These are phyloP conservation scores for Schizopygopsis malacanthus DNA, from an alignment of 2,797 vertebrate species.

Conservation along the genomic window DNA sequence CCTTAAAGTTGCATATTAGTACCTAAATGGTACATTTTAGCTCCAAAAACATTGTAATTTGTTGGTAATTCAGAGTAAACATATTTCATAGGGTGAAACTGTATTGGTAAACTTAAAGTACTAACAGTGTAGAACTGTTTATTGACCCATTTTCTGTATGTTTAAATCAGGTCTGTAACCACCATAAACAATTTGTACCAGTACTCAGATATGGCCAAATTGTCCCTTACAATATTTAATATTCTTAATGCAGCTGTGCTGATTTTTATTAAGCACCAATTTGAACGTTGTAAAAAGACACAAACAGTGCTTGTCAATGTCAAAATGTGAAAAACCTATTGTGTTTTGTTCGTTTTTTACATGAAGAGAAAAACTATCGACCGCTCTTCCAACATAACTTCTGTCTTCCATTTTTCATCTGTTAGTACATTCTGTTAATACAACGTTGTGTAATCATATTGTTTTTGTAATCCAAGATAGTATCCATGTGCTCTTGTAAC, in stretches of 20 bases:
- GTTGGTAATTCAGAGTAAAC: constrained; percentile 19
- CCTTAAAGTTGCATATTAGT: background rate
- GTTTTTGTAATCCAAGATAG: constrained; percentile 15
- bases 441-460: background rate
- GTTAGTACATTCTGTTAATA: constrained; percentile 12
- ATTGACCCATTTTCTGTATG: background rate
- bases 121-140: background rate
- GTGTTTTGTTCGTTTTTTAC: background rate
- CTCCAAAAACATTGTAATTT: too few relatives aligned
- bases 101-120: background rate
- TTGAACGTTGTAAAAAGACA: too few relatives aligned
- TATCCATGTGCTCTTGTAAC: background rate
- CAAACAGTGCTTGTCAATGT: too few relatives aligned
- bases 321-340: too few relatives aligned
- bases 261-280: too few relatives aligned
- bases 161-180: background rate
- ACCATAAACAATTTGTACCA: background rate
- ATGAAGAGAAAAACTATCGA: background rate
- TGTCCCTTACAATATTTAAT: too few relatives aligned
- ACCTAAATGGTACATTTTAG: background rate
- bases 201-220: too few relatives aligned
- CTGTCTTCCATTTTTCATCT: background rate
- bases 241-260: too few relatives aligned
- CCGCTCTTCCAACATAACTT: background rate
- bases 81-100: background rate